Base-by-base conservation (phyloP, 2,113 vertebrate species). In the Oceanodroma tethys region DNA sequence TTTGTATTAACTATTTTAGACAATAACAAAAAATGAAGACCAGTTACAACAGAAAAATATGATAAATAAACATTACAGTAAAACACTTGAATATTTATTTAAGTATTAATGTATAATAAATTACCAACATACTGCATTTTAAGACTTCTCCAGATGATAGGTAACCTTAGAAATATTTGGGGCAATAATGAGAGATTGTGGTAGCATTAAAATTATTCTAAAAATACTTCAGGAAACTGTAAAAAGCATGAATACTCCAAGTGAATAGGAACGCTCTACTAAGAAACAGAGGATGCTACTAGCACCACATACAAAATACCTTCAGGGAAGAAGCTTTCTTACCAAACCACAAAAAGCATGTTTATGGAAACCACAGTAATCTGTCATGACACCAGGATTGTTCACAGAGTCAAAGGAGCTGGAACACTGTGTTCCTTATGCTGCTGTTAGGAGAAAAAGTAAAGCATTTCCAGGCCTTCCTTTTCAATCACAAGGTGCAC, bases 341-440 rank as follows among this genome's bases (percentile, higher is more conserved):
- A 97, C 74, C 71, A 93, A 97, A 91, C 80, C 81, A 82, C 82
- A 94, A 81, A 96, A 84, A 45, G 55, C 48, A 79, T 81, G 92
- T 96, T 89, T 72, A 95, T 90, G 94, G 87, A 97, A 95, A 96
- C 48, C 85, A 85, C 9, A 74, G 86, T 56, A 83, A 86, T 92
- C 60, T 85, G 56, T 94, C 65, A 90, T 80, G 93, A 93, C 93
- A 96, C 73, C 42, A 89, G 52, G 58, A 82, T 3, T 93, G 86
- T 85, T 95, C 84, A 86, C 42, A 87, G 43, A 94, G 62, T 79
- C 48, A 91, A 76, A 85, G 53, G 27, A 86, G 60, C 60, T 91
- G 87, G 94, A 85, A 96, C 89, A 97, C 65, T 56, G 40, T 95
- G 95, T 95, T 94, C 93, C 58, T 89, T 85, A 81, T 10, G 67